phyloP scores from a whole-genome alignment of 2,888 invertebrate species.

The Pseudococcus jackbeardsleyi region DNA sequence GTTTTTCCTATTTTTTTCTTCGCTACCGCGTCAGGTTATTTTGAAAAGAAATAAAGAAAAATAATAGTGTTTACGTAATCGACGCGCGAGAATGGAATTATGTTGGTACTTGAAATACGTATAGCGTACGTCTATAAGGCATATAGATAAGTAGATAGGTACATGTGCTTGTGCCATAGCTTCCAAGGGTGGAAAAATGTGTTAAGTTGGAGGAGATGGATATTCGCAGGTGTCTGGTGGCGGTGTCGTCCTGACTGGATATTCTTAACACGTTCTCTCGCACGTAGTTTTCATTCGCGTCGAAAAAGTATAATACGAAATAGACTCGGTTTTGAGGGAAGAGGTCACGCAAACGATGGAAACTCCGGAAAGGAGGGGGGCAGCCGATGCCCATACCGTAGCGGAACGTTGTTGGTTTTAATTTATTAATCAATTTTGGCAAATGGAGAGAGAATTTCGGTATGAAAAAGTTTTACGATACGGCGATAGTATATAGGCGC shows the following conservation, averaged over 20 bases:
- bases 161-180: too few species aligned
- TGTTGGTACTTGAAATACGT: background rate
- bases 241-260: background rate
- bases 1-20: background rate
- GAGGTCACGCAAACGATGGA: background rate
- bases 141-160: background rate
- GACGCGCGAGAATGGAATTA: background rate
- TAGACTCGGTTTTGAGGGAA: background rate
- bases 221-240: background rate
- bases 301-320: background rate
- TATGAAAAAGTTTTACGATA: conserved; percentile 44
- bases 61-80: conserved; percentile 10
- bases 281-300: background rate
- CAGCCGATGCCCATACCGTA: background rate
- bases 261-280: background rate
- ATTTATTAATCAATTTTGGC: conserved; percentile 47
- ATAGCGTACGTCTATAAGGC: background rate
- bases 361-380: background rate
- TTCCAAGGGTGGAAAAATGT: background rate
- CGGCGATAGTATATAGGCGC: conserved; percentile 6
- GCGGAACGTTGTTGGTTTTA: conserved; percentile 23
- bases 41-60: conserved; percentile 10
- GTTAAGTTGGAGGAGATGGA: background rate
- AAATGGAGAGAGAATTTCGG: conserved; percentile 34
- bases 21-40: background rate